Conservation (phyloP, 1,140 invertebrate species). For the Microvelia longipes region DNA sequence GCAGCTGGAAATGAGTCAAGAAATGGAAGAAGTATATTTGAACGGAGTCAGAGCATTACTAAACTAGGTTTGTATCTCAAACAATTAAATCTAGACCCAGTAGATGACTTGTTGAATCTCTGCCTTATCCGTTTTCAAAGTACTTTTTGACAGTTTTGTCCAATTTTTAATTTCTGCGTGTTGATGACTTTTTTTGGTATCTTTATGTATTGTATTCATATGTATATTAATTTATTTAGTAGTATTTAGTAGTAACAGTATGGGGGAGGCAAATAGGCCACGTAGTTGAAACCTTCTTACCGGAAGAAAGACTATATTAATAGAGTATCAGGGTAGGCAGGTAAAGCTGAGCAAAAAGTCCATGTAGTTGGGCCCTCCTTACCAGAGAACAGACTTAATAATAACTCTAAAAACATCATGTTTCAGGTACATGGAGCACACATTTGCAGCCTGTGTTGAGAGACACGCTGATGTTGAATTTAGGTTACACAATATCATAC, state of each 20-base stretch:
- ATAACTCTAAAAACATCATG: neutral
- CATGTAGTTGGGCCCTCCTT: neutral
- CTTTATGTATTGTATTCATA: neutral
- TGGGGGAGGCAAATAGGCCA: neutral
- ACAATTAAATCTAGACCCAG: too few relatives aligned
- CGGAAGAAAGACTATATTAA: neutral
- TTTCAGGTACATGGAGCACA: slow-evolving; percentile 54
- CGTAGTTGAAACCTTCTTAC: neutral
- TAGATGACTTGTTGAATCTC: neutral
- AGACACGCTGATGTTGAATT: slow-evolving; percentile 65
- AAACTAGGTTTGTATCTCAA: too few relatives aligned
- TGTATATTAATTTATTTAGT: neutral
- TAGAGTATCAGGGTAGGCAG: neutral
- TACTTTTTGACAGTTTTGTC: neutral
- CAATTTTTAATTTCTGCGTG: neutral
- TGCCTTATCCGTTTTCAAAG: neutral
- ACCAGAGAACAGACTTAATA: neutral
- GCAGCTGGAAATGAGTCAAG: slow-evolving; percentile 30
- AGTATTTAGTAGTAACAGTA: neutral
- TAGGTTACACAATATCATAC: slow-evolving; percentile 71
- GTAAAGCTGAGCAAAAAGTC: neutral
- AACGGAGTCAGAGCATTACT: slow-evolving; percentile 59
- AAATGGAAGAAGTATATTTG: slow-evolving; percentile 69
- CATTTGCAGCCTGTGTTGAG: slow-evolving; percentile 66
- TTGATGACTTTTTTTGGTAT: neutral